Conservation (phyloP, 1,140 invertebrate species). For the Araneus ventricosus region DNA sequence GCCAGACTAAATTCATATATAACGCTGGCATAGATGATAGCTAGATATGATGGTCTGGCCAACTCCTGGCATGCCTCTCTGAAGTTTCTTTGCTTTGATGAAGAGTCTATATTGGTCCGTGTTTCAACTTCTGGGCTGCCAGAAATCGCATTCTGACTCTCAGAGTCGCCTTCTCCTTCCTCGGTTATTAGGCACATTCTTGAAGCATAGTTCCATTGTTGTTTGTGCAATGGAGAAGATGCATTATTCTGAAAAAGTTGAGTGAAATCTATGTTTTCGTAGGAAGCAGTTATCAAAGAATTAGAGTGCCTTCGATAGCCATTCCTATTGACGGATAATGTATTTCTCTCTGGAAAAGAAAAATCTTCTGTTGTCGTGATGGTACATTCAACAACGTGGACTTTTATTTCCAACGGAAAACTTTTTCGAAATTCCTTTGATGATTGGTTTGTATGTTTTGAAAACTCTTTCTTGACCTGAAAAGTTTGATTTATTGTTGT, state of each 20-base stretch:
- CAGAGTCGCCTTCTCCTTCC: neutral
- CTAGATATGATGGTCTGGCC: neutral
- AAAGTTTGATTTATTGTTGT: neutral
- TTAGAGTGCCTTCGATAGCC: conserved; percentile 43
- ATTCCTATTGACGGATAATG: neutral
- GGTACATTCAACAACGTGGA: conserved; percentile 61
- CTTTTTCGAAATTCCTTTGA: neutral
- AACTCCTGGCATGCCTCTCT: neutral
- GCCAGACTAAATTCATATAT: conserved; percentile 34
- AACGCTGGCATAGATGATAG: conserved; percentile 3
- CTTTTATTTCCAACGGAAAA: conserved; percentile 44
- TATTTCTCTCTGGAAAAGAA: neutral
- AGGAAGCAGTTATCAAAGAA: conserved; percentile 34
- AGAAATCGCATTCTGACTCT: neutral
- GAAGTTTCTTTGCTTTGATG: neutral
- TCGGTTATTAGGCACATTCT: conserved; percentile 49
- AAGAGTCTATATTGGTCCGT: neutral
- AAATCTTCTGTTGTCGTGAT: neutral
- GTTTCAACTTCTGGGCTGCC: neutral
- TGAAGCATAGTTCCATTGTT: neutral
- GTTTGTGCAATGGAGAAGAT: conserved; percentile 20
- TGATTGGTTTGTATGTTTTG: neutral
- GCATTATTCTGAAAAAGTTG: neutral
- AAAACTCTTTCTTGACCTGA: neutral
- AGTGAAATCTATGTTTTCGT: conserved; percentile 47